Conservation (phyloP, 2,113 vertebrate species). For the Meriones unguiculatus region DNA sequence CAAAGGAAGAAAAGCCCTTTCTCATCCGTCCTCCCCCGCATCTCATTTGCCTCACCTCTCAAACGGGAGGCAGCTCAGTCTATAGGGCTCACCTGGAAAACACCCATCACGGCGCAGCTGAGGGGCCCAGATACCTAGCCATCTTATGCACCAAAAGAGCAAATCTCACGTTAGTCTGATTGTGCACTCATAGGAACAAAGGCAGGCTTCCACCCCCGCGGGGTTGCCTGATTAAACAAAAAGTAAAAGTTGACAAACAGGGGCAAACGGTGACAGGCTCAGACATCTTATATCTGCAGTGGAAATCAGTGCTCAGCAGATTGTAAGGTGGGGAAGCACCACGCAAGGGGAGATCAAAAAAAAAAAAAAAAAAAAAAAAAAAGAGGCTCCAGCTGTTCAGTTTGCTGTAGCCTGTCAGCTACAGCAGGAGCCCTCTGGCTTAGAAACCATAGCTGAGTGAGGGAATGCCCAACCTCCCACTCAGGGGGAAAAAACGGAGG, state of each 20-base stretch:
- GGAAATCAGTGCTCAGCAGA: conserved; percentile 79
- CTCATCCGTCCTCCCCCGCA: not conserved
- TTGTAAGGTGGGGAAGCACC: not conserved
- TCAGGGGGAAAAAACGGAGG: not conserved
- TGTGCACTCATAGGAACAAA: conserved; percentile 26
- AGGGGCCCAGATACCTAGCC: not conserved
- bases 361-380: conserved; percentile 59
- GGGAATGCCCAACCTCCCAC: conserved; percentile 59
- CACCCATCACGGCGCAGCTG: not conserved
- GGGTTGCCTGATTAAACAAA: conserved; percentile 77
- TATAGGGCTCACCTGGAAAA: conserved; percentile 25
- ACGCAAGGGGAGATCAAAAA: conserved; percentile 40
- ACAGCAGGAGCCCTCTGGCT: conserved; percentile 17
- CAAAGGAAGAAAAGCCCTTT: conserved; percentile 54
- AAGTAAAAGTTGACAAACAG: conserved; percentile 80
- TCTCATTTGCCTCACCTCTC: not conserved
- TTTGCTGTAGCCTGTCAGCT: not conserved
- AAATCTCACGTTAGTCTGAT: not conserved
- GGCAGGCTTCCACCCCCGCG: conserved; percentile 32
- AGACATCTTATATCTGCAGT: conserved; percentile 41
- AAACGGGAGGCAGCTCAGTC: not conserved
- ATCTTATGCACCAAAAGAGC: not conserved
- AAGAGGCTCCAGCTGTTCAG: not conserved
- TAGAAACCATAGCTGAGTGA: not conserved
- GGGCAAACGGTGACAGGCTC: conserved; percentile 55